Evolutionary conservation across 2,888 invertebrate species (phyloP), one percentile per base, ranked within the genome.

Genomic region (Drosophila vallismaia): DNA sequence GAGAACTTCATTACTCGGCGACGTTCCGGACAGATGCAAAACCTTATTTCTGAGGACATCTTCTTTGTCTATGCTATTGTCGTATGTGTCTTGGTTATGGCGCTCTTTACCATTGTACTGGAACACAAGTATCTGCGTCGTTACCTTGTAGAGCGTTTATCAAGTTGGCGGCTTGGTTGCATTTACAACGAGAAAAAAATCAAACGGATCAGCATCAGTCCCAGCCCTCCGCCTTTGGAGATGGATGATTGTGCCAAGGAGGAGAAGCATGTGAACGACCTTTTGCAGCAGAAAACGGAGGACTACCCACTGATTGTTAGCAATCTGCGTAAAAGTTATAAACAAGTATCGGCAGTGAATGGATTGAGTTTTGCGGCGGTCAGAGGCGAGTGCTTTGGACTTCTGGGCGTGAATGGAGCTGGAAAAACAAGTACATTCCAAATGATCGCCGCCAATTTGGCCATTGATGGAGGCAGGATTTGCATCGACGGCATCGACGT

Each of bases 401-500:
- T 97, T 29, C 92, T 97, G 58, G 97, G 97, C 0, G 95, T 96
- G n/a, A 97, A 97, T 90, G 97, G 97, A 9, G 97, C 97, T 0
- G 97, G 97, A 6, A 97, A 97, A 91, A 95, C 96, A 0, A 95
- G 95, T 3, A 96, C 97, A 0, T 98, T 98, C 91, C 94, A 95
- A 90, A 96, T 97, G 95, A 92, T 97, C 54, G 96, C 96, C 0
- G 95, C 95, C 0, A 95, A 95, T 85, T 93, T 94, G 68, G 90
- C 89, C 14, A 78, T 92, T 71, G 93, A 93, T 0, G 77, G 89
- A 0, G 94, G 94, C 0, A 71, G 76, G 0, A 90, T 93, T 19
- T 92, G 89, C 80, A 92, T 92, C 29, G 92, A 92, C 79, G 92
- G 92, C 3, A 76, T 88, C n/a, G 87, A 91, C 36, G 87, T 90